These are phyloP conservation scores for Gorsachius magnificus DNA, from an alignment of 2,797 vertebrate genomes.

Conservation along the genomic window DNA sequence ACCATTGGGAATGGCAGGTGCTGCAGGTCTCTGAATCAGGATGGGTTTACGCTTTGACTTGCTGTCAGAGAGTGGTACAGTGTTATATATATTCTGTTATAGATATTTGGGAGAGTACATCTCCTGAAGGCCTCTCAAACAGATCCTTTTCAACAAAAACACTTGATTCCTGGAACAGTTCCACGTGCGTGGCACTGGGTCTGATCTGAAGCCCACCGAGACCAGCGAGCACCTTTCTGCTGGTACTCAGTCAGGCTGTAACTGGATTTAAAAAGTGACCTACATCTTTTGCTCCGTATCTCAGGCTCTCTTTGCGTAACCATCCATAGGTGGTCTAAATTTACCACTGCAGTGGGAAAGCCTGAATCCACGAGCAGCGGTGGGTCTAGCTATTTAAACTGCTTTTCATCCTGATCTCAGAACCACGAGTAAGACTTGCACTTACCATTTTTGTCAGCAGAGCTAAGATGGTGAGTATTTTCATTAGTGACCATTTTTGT, in stretches of 20 bases:
- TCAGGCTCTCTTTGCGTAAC: neutral
- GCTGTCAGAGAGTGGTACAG: neutral
- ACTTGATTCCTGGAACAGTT: neutral
- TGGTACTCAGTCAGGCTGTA: neutral
- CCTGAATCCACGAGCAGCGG: neutral
- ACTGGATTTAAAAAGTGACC: neutral
- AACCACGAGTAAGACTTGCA: neutral
- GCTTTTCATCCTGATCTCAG: neutral
- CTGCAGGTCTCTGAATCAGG: neutral
- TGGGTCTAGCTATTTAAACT: neutral
- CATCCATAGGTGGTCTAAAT: conserved; percentile 10
- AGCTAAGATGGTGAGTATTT: neutral
- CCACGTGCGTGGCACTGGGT: neutral
- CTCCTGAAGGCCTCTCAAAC: neutral
- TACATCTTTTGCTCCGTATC: neutral
- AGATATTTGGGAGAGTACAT: neutral
- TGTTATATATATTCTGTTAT: rapidly evolving
- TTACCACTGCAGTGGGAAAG: neutral
- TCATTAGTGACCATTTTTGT: neutral
- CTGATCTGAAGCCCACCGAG: neutral
- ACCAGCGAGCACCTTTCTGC: neutral
- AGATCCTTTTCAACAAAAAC: neutral
- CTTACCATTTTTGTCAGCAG: neutral
- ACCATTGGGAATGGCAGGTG: neutral
- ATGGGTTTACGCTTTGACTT: neutral